Conservation (phyloP, 2,113 vertebrate genomes). For the Eira barbara region DNA sequence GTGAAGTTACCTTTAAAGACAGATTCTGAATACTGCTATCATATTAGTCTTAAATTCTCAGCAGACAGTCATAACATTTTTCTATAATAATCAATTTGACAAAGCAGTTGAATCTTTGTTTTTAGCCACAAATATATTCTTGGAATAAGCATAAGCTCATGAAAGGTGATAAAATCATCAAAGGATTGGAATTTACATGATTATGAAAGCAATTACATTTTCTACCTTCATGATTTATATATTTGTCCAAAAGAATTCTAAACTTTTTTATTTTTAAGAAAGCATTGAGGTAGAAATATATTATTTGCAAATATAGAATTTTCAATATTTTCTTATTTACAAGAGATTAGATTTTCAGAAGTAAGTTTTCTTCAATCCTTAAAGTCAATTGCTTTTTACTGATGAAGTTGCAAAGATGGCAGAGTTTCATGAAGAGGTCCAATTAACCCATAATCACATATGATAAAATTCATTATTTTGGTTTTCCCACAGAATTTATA, state of each 20-base stretch:
- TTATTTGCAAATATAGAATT: not conserved
- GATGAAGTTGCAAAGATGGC: not conserved
- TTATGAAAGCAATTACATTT: not conserved
- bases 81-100: not conserved
- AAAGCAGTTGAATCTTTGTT: not conserved
- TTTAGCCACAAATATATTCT: not conserved
- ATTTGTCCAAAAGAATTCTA: not conserved
- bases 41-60: not conserved
- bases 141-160: not conserved
- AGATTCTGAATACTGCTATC: not conserved
- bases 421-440: not conserved
- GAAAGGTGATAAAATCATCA: not conserved
- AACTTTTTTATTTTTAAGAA: not conserved
- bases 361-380: not conserved
- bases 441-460: not conserved
- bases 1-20: not conserved
- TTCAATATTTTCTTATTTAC: not conserved
- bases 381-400: not conserved
- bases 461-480: not conserved
- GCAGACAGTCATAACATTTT: not conserved
- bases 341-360: not conserved
- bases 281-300: not conserved
- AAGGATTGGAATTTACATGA: not conserved
- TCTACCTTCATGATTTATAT: not conserved
- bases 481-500: not conserved